Evolutionary conservation across 1,140 invertebrate genomes (phyloP).

Genomic region (Nasonia longicornis): DNA sequence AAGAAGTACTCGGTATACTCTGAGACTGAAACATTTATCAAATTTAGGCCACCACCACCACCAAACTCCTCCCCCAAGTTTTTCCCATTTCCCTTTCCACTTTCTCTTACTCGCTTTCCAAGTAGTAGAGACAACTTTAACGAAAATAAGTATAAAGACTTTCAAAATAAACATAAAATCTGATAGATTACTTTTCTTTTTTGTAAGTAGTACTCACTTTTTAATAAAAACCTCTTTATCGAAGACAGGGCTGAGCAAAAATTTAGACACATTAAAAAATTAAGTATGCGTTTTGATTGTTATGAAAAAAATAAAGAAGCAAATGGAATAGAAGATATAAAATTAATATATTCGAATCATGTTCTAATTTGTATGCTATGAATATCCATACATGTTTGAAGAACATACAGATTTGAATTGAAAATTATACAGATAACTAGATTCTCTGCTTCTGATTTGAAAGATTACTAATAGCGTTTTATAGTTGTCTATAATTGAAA

Average conservation of each 20-base stretch:
- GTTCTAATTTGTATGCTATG: background rate
- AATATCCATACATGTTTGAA: constrained; percentile 30
- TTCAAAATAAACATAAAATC: constrained; percentile 27
- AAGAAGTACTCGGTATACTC: constrained; percentile 47
- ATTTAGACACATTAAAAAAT: constrained; percentile 27
- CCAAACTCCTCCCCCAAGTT: background rate
- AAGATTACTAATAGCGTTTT: background rate
- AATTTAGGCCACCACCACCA: constrained; percentile 38
- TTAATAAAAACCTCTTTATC: constrained; percentile 44
- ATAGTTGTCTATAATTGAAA: background rate
- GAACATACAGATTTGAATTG: constrained; percentile 28
- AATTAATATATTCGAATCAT: constrained; percentile 5
- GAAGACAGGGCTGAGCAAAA: constrained; percentile 46
- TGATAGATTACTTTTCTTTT: constrained; percentile 31
- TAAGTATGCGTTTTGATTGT: constrained; percentile 1
- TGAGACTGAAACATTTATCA: constrained; percentile 41
- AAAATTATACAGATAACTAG: background rate
- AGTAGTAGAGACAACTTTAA: constrained; percentile 22
- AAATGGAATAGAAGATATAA: constrained; percentile 10
- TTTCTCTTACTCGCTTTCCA: constrained; percentile 7
- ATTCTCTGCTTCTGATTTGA: background rate
- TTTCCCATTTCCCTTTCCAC: constrained; percentile 3
- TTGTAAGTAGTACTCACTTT: constrained; percentile 41
- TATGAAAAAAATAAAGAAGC: constrained; percentile 17
- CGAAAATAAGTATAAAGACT: constrained; percentile 12